Evolutionary conservation across 2,797 vertebrate genomes (phyloP).

Genomic region (Kryptolebias ocellatus): DNA sequence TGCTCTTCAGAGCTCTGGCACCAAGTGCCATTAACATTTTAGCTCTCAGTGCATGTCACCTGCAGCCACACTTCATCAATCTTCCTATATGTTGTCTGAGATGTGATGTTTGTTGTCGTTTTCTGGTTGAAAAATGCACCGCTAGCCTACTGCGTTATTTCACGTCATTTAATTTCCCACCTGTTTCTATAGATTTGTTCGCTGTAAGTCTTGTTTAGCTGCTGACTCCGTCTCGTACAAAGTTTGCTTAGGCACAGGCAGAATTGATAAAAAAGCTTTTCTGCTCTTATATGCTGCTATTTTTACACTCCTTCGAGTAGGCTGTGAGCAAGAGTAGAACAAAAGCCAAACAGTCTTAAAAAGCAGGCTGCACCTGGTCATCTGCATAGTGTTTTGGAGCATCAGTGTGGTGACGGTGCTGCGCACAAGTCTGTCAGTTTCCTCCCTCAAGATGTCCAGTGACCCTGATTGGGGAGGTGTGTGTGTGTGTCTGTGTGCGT

Average conservation of each 20-base stretch:
- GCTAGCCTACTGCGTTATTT: not conserved
- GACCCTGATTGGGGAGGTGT: conserved; percentile 47
- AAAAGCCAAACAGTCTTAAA: conserved; percentile 47
- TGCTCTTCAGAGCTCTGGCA: conserved; percentile 72
- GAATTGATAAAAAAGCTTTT: conserved; percentile 18
- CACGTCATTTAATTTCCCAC: not conserved
- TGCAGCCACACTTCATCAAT: conserved; percentile 34
- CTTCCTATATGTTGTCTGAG: conserved; percentile 13
- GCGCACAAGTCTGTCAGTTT: conserved; percentile 28
- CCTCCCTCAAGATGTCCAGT: conserved; percentile 31
- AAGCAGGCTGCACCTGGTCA: conserved; percentile 44
- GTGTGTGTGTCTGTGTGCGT: conserved; percentile 18
- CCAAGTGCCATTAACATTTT: conserved; percentile 72
- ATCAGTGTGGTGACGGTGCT: conserved; percentile 15
- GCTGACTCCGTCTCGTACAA: conserved; percentile 12
- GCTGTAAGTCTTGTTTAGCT: not conserved
- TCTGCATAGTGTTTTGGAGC: conserved; percentile 24
- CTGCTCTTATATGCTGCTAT: conserved; percentile 44
- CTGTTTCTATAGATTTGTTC: not conserved
- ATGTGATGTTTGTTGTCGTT: not conserved
- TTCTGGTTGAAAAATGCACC: not conserved
- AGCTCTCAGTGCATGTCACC: conserved; percentile 58
- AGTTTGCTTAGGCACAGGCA: conserved; percentile 28
- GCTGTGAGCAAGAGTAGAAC: conserved; percentile 43
- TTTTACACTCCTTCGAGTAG: conserved; percentile 54